phyloP scores from a whole-genome alignment of 2,797 vertebrate species.

The Crenichthys baileyi region DNA sequence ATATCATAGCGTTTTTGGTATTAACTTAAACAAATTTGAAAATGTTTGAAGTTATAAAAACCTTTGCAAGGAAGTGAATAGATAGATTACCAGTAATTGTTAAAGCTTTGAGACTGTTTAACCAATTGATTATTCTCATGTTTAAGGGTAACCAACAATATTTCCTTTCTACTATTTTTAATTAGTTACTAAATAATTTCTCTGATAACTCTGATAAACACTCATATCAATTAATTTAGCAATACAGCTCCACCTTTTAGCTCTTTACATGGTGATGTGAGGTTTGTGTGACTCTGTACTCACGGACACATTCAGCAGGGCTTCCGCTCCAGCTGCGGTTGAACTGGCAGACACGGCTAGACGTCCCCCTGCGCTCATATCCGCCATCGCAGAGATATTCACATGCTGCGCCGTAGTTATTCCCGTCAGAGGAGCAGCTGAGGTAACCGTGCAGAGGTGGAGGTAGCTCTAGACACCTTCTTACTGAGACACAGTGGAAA shows the following conservation, averaged over 20 bases:
- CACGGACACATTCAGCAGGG: slow-evolving; percentile 81
- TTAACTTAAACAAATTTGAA: no score
- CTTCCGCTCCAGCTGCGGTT: slow-evolving; percentile 87
- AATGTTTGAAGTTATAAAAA: no score
- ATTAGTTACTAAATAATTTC: no score
- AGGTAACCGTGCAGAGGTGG: slow-evolving; percentile 88
- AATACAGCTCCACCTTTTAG: neutral
- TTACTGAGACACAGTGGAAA: slow-evolving; percentile 67
- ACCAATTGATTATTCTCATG: no score
- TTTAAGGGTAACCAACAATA: no score
- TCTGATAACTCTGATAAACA: neutral
- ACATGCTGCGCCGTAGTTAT: slow-evolving; percentile 92
- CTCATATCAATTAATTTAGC: neutral
- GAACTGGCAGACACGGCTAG: slow-evolving; percentile 87
- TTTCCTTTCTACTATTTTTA: no score
- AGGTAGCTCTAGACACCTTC: slow-evolving; percentile 85
- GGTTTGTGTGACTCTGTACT: slow-evolving; percentile 43
- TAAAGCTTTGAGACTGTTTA: no score
- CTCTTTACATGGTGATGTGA: neutral
- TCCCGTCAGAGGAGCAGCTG: slow-evolving; percentile 87
- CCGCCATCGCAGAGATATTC: slow-evolving; percentile 91
- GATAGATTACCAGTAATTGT: no score
- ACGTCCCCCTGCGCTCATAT: slow-evolving; percentile 84
- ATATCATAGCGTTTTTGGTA: no score
- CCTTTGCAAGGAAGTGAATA: no score